Percentiles rank a stretch among this genome's conserved stretches.
These are phyloP conservation scores for Parthenolecanium corni DNA, from an alignment of 2,888 invertebrate genomes.

Conservation along the genomic window DNA sequence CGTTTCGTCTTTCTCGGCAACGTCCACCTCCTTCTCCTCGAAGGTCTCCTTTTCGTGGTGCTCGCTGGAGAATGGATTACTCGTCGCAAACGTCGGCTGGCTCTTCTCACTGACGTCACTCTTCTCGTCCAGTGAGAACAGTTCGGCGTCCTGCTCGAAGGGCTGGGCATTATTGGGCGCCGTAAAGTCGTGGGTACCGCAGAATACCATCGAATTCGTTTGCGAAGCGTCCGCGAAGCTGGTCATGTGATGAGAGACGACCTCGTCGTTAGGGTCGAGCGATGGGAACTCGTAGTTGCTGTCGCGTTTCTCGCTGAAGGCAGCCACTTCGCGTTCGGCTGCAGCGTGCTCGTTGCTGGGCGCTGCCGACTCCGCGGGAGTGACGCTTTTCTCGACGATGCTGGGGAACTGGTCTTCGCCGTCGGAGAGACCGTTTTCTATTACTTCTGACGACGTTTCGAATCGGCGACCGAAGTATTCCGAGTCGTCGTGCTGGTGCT, in stretches of 20 bases:
- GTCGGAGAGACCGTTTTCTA: neutral
- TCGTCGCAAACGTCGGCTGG: neutral
- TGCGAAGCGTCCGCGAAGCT: neutral
- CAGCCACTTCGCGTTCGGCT: neutral
- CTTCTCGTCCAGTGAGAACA: too few species aligned
- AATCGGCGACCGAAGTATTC: neutral
- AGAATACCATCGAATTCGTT: too few species aligned
- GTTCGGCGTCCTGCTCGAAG: neutral
- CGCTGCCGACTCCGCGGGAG: neutral
- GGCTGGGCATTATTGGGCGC: neutral
- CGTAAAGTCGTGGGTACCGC: neutral
- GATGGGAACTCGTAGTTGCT: neutral
- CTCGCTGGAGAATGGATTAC: conserved; percentile 9
- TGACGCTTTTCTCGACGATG: conserved; percentile 5
- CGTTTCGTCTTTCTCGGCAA: neutral
- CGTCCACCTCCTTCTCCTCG: neutral
- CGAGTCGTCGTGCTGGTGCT: too few species aligned
- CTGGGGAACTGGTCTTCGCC: conserved; percentile 17
- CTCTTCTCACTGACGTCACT: too few species aligned
- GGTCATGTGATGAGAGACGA: neutral
- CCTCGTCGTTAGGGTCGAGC: conserved; percentile 1
- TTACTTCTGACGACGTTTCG: neutral
- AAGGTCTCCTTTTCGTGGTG: neutral
- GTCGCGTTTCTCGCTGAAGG: neutral
- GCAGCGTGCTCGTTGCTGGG: too few species aligned